These are phyloP conservation scores for Poeciliopsis presidionis DNA, from an alignment of 2,797 vertebrate species.

Conservation along the genomic window DNA sequence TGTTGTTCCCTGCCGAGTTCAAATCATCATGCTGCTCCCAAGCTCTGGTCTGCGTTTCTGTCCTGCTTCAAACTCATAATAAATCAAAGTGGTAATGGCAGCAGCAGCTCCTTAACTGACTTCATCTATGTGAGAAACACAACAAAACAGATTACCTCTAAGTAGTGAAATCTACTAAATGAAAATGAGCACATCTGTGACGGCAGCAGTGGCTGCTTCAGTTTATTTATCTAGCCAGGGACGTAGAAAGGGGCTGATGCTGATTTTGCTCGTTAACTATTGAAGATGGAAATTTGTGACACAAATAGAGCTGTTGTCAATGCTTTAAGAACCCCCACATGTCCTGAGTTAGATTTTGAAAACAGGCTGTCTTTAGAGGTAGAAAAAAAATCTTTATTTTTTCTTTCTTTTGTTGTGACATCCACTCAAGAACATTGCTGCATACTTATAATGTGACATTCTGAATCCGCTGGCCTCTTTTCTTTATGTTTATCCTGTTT, in stretches of 20 bases:
- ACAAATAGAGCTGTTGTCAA: not conserved
- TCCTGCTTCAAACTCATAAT: not conserved
- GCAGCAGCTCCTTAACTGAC: not conserved
- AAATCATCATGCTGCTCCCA: not conserved
- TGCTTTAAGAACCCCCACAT: not conserved
- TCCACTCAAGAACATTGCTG: not conserved
- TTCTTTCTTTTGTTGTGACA: not conserved
- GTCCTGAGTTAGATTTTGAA: not conserved
- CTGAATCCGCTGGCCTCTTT: conserved; percentile 18
- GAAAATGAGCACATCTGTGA: not conserved
- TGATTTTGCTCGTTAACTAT: not conserved
- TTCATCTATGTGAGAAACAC: not conserved
- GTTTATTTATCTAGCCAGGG: not conserved
- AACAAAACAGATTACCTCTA: not conserved
- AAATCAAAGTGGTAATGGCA: not conserved
- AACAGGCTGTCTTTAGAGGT: not conserved
- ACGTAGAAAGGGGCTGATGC: not conserved
- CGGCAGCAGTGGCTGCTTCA: not conserved
- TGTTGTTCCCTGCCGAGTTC: not conserved
- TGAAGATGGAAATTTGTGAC: conserved; percentile 1
- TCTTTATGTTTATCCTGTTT: not conserved
- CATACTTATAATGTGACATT: not conserved
- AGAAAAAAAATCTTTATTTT: not conserved
- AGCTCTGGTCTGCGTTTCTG: not conserved
- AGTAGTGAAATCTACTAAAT: not conserved